These are phyloP conservation scores for Nettapus auritus DNA, from an alignment of 2,113 vertebrate genomes.

Conservation along the genomic window DNA sequence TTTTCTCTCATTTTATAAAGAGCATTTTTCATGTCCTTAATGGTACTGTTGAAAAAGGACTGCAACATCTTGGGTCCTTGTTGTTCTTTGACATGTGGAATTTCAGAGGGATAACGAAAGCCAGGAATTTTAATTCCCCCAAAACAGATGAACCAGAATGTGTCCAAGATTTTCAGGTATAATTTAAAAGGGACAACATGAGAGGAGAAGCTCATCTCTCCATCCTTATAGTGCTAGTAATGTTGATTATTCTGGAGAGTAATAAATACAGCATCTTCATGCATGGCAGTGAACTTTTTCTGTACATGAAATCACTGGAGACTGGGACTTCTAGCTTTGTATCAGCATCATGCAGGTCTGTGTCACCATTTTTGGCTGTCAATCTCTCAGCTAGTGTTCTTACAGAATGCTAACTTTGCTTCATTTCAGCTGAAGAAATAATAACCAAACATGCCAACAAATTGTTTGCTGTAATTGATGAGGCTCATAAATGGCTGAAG, in stretches of 20 bases:
- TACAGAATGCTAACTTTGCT: conserved; percentile 24
- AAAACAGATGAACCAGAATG: background rate
- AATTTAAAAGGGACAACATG: background rate
- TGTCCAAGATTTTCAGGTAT: background rate
- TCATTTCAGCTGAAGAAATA: conserved; percentile 69
- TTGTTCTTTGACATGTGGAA: background rate
- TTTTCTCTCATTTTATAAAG: background rate
- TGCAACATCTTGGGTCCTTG: background rate
- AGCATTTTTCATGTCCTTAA: background rate
- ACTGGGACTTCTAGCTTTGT: background rate
- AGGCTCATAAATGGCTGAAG: conserved; percentile 68
- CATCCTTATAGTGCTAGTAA: background rate
- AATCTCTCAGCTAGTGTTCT: background rate
- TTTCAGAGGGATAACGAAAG: background rate
- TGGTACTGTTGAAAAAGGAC: background rate
- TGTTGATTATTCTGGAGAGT: background rate
- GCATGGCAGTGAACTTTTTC: background rate
- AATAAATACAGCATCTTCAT: background rate
- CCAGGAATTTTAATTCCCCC: background rate
- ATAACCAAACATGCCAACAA: conserved; percentile 46
- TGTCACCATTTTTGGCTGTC: background rate
- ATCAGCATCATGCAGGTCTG: fast-evolving
- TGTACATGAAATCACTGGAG: background rate
- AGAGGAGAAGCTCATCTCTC: background rate
- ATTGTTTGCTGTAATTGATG: conserved; percentile 42